Conservation (phyloP, 1,140 invertebrate species). For the Polypedilum vanderplanki region DNA sequence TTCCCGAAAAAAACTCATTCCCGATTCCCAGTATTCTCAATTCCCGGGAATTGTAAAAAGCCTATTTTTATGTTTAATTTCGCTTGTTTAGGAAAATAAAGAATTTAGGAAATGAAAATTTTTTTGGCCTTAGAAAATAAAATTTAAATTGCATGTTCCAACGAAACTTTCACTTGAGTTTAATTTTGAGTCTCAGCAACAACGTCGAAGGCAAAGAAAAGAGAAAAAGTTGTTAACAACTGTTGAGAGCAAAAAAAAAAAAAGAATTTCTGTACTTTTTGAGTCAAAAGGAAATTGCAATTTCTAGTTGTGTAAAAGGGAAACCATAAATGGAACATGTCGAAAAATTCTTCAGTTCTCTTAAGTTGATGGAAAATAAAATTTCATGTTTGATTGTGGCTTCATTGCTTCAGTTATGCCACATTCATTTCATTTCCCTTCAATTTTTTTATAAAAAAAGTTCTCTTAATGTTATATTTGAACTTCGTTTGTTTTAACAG, state of each 20-base stretch:
- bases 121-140: background rate
- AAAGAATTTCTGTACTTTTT: background rate
- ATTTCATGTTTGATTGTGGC: slow-evolving; percentile 6
- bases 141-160: background rate
- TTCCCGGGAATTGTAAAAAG: too few relatives aligned
- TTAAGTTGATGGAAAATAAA: background rate
- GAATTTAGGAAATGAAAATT: background rate
- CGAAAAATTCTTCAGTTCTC: background rate
- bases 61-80: background rate
- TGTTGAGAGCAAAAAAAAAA: background rate
- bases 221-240: background rate
- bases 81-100: background rate
- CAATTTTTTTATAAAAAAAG: too few relatives aligned
- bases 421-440: background rate
- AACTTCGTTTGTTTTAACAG: too few relatives aligned
- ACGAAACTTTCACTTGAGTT: background rate
- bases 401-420: background rate
- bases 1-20: too few relatives aligned
- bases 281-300: background rate
- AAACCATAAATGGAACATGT: background rate
- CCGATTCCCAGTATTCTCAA: too few relatives aligned
- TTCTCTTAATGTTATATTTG: too few relatives aligned
- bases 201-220: too few relatives aligned
- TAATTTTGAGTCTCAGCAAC: background rate
- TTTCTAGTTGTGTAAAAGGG: background rate